Percentiles rank a stretch among this genome's conserved stretches.
Conservation (phyloP, 1,140 invertebrate genomes). For the Nixonia krombeini region DNA sequence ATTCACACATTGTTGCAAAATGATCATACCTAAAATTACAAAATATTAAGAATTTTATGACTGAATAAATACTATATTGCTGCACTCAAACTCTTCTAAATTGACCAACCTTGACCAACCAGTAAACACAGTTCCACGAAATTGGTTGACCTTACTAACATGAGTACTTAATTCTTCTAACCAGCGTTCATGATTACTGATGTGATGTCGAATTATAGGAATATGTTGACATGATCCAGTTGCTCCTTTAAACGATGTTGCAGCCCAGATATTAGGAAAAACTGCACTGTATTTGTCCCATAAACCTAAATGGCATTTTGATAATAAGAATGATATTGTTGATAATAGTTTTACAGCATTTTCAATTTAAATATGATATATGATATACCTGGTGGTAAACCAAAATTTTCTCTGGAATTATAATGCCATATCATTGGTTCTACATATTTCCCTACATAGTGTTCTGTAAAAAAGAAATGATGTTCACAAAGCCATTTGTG, state of each 20-base stretch:
- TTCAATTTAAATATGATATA: too few species aligned
- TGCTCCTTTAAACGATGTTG: constrained; percentile 92
- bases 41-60: background rate
- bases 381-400: constrained; percentile 67
- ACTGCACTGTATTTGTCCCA: constrained; percentile 87
- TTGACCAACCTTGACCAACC: constrained; percentile 82
- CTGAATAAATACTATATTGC: background rate
- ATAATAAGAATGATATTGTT: too few species aligned
- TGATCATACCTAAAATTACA: constrained; percentile 85
- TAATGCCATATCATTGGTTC: constrained; percentile 92
- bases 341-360: constrained; percentile 1
- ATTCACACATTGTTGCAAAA: constrained; percentile 92
- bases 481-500: background rate
- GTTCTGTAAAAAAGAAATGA: constrained; percentile 68
- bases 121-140: constrained; percentile 79
- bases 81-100: background rate
- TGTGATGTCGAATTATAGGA: constrained; percentile 76
- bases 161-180: constrained; percentile 71
- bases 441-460: constrained; percentile 81
- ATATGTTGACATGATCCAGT: constrained; percentile 81
- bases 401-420: constrained; percentile 69
- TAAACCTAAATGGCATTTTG: constrained; percentile 60
- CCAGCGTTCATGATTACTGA: constrained; percentile 81
- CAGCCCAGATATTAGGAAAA: constrained; percentile 93
- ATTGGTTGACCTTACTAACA: constrained; percentile 72